Conservation (phyloP, 2,888 invertebrate genomes). For the Zygaena filipendulae region DNA sequence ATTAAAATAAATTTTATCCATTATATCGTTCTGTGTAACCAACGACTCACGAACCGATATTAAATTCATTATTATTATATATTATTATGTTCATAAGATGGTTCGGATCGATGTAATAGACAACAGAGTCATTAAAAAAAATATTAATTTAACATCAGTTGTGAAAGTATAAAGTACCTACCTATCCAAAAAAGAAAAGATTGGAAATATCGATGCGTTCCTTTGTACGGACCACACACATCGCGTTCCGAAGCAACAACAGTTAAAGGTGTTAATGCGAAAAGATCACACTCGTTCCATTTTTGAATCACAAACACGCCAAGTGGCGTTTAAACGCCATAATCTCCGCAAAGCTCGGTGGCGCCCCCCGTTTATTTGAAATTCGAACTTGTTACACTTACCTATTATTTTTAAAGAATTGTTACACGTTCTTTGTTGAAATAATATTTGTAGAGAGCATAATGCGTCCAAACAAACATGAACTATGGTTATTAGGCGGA, state of each 20-base stretch:
- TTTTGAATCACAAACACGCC: slow-evolving; percentile 51
- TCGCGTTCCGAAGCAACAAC: slow-evolving; percentile 41
- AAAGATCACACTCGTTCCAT: slow-evolving; percentile 50
- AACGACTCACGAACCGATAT: no score
- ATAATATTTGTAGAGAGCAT: slow-evolving; percentile 41
- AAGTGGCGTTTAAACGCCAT: slow-evolving; percentile 47
- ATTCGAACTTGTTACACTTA: slow-evolving; percentile 43
- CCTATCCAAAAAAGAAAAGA: no score
- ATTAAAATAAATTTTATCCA: no score
- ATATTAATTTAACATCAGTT: no score
- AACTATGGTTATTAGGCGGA: slow-evolving; percentile 22
- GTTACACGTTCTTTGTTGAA: slow-evolving; percentile 49
- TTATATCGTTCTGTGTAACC: no score
- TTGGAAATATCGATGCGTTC: no score
- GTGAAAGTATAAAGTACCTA: no score
- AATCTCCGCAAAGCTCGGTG: slow-evolving; percentile 46
- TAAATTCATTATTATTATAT: no score
- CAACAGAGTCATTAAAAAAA: no score
- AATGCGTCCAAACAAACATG: slow-evolving; percentile 36
- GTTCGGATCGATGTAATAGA: no score
- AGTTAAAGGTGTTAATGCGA: slow-evolving; percentile 64
- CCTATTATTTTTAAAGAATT: slow-evolving; percentile 42
- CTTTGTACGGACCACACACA: slow-evolving; percentile 59
- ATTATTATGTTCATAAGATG: no score
- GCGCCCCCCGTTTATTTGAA: slow-evolving; percentile 49